Evolutionary conservation across 2,888 invertebrate species (phyloP), one percentile per base, ranked within the genome.

Genomic region (Cantharis rustica): DNA sequence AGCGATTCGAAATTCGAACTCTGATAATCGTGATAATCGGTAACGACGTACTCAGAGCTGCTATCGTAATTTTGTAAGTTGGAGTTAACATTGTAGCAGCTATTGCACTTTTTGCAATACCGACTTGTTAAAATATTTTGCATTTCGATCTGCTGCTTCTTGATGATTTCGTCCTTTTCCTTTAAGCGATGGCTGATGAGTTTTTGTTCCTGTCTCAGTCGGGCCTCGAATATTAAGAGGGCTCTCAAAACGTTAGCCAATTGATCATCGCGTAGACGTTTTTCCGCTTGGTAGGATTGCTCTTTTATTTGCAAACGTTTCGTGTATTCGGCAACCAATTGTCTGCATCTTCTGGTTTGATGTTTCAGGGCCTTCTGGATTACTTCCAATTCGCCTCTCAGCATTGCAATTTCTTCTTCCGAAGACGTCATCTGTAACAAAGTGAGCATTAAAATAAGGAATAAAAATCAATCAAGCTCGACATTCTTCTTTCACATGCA

Each of bases 91-190:
- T 83, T 84, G 73, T 86, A 88, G 78, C 85, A 87, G 76, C 87
- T 86, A 73, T 87, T 87, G 78, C 88, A 88, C 79, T 85, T 88
- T 77, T 88, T 88, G 80, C 89, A 88, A 80, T 86, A 88, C 75
- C 86, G 87, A 75, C 90, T 89, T 0, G 90, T 88, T 83, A 93
- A 90, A 26, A 94, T 88, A 86, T 91, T 92, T 10, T 91, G 89
- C 79, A 95, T 93, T 87, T 94, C 93, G 79, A 91, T 90, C 83
- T 92, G 92, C 84, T 94, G 95, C 75, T 91, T 90, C 84, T 91
- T 91, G 78, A 94, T 94, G 68, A 94, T 91, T 84, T 91, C 91
- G 84, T 95, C 94, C 85, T 94, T 93, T 84, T 94, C 93, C 77
- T 91, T 90, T 16, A 95, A 89, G 70, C 93, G 90, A 74, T 92